A percentile compares a stretch with the other conserved stretches of the same genome.
Evolutionary conservation across 92 coral and sea anemone species (phyloP).

Genomic region (Siderastrea radians): DNA sequence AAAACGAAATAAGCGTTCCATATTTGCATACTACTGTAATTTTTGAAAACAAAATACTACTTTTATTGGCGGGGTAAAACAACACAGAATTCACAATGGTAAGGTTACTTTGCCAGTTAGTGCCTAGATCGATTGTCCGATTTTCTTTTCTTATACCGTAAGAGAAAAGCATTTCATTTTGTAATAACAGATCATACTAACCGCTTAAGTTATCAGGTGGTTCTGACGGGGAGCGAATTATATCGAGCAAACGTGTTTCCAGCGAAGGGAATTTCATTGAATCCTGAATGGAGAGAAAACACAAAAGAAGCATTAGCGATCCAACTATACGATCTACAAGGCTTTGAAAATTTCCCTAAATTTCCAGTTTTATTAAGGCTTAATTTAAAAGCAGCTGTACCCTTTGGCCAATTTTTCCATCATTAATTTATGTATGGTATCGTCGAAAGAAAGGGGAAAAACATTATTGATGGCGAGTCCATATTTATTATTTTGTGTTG

Average conservation of each 20-base stretch:
- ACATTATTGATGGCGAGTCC: slow-evolving; percentile 62
- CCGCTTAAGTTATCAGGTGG: slow-evolving; percentile 97
- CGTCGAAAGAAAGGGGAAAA: slow-evolving; percentile 63
- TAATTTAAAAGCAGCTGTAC: slow-evolving; percentile 90
- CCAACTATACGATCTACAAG: background rate
- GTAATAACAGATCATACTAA: slow-evolving; percentile 66
- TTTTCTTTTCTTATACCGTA: background rate
- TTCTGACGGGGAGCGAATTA: slow-evolving; percentile 96
- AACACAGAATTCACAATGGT: slow-evolving; percentile 13
- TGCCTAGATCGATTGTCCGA: background rate
- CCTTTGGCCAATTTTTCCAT: slow-evolving; percentile 66
- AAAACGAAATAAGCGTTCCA: slow-evolving; percentile 12
- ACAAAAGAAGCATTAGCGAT: slow-evolving; percentile 46
- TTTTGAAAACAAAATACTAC: slow-evolving; percentile 25
- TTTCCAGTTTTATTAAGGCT: slow-evolving; percentile 43
- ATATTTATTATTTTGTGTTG: slow-evolving; percentile 32
- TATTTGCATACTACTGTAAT: slow-evolving; percentile 34
- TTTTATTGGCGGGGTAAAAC: background rate
- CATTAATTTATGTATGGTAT: slow-evolving; percentile 96
- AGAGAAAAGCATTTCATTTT: slow-evolving; percentile 25
- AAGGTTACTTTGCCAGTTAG: slow-evolving; percentile 10
- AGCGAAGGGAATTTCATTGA: slow-evolving; percentile 95
- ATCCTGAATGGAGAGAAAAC: slow-evolving; percentile 70
- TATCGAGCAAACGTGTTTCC: slow-evolving; percentile 96
- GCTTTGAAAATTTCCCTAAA: slow-evolving; percentile 24